Base-by-base conservation (phyloP, 2,888 invertebrate genomes). In the Cabera pusaria region DNA sequence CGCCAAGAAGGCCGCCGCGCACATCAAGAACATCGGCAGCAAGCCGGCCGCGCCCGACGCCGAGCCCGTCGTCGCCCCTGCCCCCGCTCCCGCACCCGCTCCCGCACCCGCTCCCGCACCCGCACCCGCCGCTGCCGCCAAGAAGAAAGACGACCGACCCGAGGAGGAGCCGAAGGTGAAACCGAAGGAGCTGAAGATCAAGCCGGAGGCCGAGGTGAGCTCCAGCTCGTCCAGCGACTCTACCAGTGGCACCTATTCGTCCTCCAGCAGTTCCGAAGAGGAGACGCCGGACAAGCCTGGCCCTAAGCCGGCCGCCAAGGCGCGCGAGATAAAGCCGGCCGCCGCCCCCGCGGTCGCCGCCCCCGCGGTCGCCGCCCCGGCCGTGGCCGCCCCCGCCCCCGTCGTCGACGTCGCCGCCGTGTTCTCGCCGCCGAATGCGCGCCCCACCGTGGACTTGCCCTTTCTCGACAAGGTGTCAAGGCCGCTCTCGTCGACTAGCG, bases 1-100 rank as follows among this genome's bases (percentile, higher is more conserved):
- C 1, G 97, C 97, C 5, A 96, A 96, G 72, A 97, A 97, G 72
- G 97, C 97, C 0, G 96, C 96, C 1, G 96, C 96, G 59, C 96
- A 96, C 65, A 95, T 97, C 34, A 96, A 96, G 71, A 95, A 95
- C 3, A 86, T 94, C 54, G 93, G 93, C 46, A 91, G 62, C 28
- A 89, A 89, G 49, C 45, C 90, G 56, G 90, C 90, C 14, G 59
- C 69, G 22, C 54, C 69, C 1, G 89, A 83, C 49, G 67, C 59
- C 49, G 53, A n/a, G n/a, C n/a, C n/a, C n/a, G n/a, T n/a, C n/a
- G n/a, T n/a, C n/a, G n/a, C n/a, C n/a, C n/a, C n/a, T n/a, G n/a
- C n/a, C n/a, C n/a, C n/a, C n/a, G n/a, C n/a, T n/a, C n/a, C n/a
- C n/a, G n/a, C n/a, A n/a, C n/a, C n/a, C n/a, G n/a, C n/a, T n/a